Evolutionary conservation across 2,113 vertebrate species (phyloP), one percentile per base, ranked within the genome.

Genomic region (Centropristis striata): DNA sequence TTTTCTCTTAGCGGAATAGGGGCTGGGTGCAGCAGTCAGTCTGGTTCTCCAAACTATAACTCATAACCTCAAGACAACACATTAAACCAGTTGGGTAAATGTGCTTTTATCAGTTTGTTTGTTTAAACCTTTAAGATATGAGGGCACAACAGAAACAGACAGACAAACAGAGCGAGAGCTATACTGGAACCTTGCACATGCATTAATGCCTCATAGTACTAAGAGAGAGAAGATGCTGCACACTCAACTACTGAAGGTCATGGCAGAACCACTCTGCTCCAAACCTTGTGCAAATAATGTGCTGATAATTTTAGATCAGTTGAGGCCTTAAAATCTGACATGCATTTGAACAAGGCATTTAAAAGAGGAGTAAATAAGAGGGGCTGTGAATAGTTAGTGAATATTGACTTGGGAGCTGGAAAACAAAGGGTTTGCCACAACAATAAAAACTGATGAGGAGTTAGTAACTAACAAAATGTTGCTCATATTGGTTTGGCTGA

Each of bases 171-270:
- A n/a, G n/a, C n/a, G n/a, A n/a, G n/a, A n/a, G n/a, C 51, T 47
- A 2, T 1, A 72, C 11, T 41, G 23, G 44, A 61, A 54, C 32
- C 54, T 54, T 55, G 59, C 81, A 57, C 64, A 71, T 47, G 53
- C 47, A 68, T 71, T 23, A 37, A 49, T 74, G 69, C 63, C 32
- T 18, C 36, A 6, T 51, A 42, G 32, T 61, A 64, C 59, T 37
- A 16, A 14, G n/a, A 61, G 54, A 59, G 67, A 65, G 20, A 21
- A 71, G 42, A 60, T 63, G 59, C 80, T 59, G 28, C 53, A 70
- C 25, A 51, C 25, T 57, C 53, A 47, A 16, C 23, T 49, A 57
- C 39, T 74, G 46, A 69, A 81, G 63, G 69, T 74, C 78, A 71
- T 4, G 47, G 8, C 54, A 50, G 41, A 67, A 74, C 47, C 57